A percentile compares a stretch with the other conserved stretches of the same genome.
Conservation (phyloP, 2,113 vertebrate species). For the Grammomys surdaster region DNA sequence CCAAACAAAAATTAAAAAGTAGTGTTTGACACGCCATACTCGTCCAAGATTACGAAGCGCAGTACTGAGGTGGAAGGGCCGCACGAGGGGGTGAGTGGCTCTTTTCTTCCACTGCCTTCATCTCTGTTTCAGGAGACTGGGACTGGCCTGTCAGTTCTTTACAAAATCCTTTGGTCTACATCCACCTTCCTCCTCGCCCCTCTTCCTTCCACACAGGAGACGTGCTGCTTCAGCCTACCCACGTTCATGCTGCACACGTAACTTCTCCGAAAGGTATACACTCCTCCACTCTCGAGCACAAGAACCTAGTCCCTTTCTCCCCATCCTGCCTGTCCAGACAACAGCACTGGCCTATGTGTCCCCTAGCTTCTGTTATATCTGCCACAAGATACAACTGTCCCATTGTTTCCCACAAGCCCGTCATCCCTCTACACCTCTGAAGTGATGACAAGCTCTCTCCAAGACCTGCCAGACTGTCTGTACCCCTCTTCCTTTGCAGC, state of each 20-base stretch:
- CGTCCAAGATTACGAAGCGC: neutral
- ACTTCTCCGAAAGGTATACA: neutral
- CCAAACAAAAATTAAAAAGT: neutral
- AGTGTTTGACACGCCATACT: neutral
- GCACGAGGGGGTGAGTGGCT: neutral
- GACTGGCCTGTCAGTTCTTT: neutral
- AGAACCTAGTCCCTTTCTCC: neutral
- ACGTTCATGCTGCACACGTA: neutral
- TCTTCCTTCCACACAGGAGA: neutral
- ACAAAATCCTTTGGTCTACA: neutral
- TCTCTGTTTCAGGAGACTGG: neutral
- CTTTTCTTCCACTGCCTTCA: neutral
- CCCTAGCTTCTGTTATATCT: neutral
- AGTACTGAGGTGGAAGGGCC: neutral
- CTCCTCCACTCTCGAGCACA: neutral
- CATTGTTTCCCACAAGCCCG: no score
- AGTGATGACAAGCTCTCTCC: neutral
- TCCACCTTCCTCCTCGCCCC: no score
- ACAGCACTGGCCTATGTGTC: rapidly evolving
- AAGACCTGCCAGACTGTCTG: neutral
- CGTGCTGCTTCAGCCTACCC: neutral
- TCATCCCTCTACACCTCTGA: neutral
- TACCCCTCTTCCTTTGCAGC: neutral
- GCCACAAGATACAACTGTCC: neutral
- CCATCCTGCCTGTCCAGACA: neutral